Conservation (phyloP, 2,113 vertebrate genomes). For the Chlorodrepanis virens region DNA sequence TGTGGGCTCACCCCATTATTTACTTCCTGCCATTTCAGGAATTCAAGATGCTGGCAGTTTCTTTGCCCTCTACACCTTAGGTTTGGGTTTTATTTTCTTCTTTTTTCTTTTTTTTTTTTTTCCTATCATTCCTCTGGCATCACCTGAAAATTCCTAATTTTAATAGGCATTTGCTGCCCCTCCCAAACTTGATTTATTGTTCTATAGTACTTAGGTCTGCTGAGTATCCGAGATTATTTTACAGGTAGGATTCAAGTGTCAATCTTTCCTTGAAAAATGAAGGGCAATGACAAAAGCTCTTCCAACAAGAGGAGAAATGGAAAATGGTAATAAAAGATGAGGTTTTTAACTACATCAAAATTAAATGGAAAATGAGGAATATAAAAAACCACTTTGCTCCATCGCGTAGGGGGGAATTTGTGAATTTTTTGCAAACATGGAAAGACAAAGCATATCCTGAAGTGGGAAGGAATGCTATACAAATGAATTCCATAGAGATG, state of each 20-base stretch:
- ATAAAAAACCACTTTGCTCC: not conserved
- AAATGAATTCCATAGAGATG: not conserved
- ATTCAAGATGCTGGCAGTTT: not conserved
- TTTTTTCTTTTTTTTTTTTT: not conserved
- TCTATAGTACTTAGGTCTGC: not conserved
- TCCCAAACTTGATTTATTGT: not conserved
- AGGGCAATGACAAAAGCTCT: not conserved
- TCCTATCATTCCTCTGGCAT: not conserved
- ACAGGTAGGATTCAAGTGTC: not conserved
- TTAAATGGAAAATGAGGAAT: not conserved
- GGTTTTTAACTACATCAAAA: not conserved
- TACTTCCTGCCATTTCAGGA: not conserved
- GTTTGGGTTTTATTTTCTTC: not conserved
- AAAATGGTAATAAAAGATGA: not conserved
- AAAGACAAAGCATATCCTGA: not conserved
- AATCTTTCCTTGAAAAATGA: not conserved
- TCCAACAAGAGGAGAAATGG: not conserved
- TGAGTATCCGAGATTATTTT: not conserved
- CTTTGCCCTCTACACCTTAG: not conserved
- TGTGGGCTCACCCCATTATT: not conserved
- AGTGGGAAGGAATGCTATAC: not conserved
- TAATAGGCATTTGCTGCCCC: not conserved
- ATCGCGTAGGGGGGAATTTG: not conserved
- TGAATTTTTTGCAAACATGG: not conserved
- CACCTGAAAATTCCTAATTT: not conserved